Evolutionary conservation across 2,888 invertebrate genomes (phyloP).

Genomic region (Elysia crispata): DNA sequence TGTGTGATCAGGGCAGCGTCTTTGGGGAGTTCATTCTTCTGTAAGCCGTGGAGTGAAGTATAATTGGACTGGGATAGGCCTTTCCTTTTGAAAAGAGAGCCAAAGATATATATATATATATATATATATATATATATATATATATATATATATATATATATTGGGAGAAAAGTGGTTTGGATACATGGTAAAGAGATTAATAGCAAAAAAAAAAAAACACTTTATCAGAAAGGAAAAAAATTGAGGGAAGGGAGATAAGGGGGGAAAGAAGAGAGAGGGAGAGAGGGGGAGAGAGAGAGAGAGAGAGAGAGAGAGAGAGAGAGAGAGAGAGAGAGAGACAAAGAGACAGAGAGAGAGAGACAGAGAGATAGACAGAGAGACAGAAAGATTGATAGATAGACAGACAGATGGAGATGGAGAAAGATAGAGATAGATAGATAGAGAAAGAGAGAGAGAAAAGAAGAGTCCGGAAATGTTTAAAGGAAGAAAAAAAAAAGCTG

Average conservation of each 20-base stretch:
- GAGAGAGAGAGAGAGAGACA: constrained; percentile 3
- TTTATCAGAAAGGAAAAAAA: background rate
- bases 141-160: too few species aligned
- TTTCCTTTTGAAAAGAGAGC: too few species aligned
- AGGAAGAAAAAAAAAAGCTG: background rate
- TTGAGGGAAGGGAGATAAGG: background rate
- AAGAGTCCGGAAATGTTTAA: background rate
- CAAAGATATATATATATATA: too few species aligned
- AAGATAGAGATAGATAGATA: background rate
- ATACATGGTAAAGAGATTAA: background rate
- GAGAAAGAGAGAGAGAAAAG: background rate
- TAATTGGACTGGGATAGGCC: background rate
- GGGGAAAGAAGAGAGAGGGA: background rate
- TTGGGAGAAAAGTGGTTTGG: background rate
- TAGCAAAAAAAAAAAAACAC: too few species aligned
- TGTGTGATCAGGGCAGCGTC: too few species aligned
- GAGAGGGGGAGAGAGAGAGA: constrained; percentile 13
- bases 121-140: too few species aligned
- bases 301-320: constrained; percentile 20
- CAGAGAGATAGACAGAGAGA: constrained; percentile 28
- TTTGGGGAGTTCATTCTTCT: background rate
- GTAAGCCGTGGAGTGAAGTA: background rate
- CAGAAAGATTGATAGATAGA: too few species aligned
- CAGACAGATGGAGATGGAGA: constrained; percentile 5
- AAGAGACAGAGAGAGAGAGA: constrained; percentile 3